Percentiles rank a stretch among this genome's conserved stretches.
Evolutionary conservation across 2,888 invertebrate species (phyloP).

Genomic region (Cryptosula pallasiana): DNA sequence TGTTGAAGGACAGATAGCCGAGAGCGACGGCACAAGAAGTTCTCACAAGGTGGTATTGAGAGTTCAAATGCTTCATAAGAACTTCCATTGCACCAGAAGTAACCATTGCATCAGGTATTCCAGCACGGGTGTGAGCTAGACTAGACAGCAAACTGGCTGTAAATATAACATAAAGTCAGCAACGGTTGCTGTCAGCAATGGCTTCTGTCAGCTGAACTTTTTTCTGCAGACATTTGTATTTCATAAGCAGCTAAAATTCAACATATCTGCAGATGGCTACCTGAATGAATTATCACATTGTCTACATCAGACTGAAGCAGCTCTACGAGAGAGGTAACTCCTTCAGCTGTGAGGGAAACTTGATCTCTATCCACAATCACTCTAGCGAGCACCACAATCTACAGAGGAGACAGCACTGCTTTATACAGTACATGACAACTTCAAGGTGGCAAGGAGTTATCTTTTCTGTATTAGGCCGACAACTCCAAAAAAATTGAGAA

Average conservation of each 20-base stretch:
- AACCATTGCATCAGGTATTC: conserved; percentile 53
- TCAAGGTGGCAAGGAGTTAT: too few relatives aligned
- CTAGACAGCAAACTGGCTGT: conserved; percentile 45
- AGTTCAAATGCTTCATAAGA: conserved; percentile 40
- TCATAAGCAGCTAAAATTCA: too few relatives aligned
- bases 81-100: conserved; percentile 48
- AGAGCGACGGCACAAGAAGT: conserved; percentile 45
- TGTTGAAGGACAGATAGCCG: conserved; percentile 52
- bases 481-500: too few relatives aligned
- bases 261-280: too few relatives aligned
- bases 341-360: conserved; percentile 47
- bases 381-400: conserved; percentile 50
- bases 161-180: neutral
- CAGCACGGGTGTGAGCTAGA: conserved; percentile 51
- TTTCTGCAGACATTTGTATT: too few relatives aligned
- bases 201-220: too few relatives aligned
- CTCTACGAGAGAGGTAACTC: conserved; percentile 45
- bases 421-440: too few relatives aligned
- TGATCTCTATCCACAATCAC: conserved; percentile 50
- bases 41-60: conserved; percentile 40
- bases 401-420: too few relatives aligned
- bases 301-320: conserved; percentile 42
- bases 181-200: too few relatives aligned
- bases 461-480: too few relatives aligned
- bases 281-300: conserved; percentile 45